Percentiles rank a stretch among this genome's conserved stretches.
Evolutionary conservation across 2,797 vertebrate species (phyloP).

Genomic region (Distichodus sexfasciatus): DNA sequence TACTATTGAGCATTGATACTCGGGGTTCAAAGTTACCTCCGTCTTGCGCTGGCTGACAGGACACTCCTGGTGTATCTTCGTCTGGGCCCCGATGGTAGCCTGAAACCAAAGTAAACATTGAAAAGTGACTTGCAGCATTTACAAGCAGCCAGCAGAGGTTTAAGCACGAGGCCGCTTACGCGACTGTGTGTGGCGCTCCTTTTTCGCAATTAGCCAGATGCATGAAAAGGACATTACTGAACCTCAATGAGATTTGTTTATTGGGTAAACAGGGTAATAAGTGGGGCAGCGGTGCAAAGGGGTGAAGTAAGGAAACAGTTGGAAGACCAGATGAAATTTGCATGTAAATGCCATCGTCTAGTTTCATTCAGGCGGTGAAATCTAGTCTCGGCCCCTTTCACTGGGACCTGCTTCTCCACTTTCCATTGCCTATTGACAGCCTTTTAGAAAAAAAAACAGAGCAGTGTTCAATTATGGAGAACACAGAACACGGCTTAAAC

Average conservation of each 20-base stretch:
- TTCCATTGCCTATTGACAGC: constrained; percentile 60
- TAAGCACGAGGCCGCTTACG: constrained; percentile 44
- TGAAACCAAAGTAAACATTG: constrained; percentile 71
- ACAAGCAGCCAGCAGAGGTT: constrained; percentile 46
- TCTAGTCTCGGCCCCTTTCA: constrained; percentile 26
- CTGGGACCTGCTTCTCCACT: constrained; percentile 22
- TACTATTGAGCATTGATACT: constrained; percentile 54
- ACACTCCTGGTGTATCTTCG: constrained; percentile 92
- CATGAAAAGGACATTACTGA: constrained; percentile 64
- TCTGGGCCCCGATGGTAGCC: constrained; percentile 94
- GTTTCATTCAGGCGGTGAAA: constrained; percentile 58
- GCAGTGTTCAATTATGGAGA: constrained; percentile 60
- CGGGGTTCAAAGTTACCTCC: constrained; percentile 76
- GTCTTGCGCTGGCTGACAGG: constrained; percentile 99
- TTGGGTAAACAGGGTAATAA: constrained; percentile 72
- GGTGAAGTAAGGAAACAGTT: constrained; percentile 59
- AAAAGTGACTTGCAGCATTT: constrained; percentile 55
- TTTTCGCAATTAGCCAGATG: constrained; percentile 47
- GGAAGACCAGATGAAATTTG: constrained; percentile 69
- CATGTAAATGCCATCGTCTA: constrained; percentile 72
- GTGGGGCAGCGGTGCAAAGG: constrained; percentile 60
- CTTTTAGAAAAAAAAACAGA: constrained; percentile 53
- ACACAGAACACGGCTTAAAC: constrained; percentile 48
- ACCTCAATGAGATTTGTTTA: constrained; percentile 72
- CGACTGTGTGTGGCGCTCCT: constrained; percentile 51